Percentiles rank a stretch among this genome's conserved stretches.
Evolutionary conservation across 2,888 invertebrate species (phyloP).

Genomic region (Norana najaformis): DNA sequence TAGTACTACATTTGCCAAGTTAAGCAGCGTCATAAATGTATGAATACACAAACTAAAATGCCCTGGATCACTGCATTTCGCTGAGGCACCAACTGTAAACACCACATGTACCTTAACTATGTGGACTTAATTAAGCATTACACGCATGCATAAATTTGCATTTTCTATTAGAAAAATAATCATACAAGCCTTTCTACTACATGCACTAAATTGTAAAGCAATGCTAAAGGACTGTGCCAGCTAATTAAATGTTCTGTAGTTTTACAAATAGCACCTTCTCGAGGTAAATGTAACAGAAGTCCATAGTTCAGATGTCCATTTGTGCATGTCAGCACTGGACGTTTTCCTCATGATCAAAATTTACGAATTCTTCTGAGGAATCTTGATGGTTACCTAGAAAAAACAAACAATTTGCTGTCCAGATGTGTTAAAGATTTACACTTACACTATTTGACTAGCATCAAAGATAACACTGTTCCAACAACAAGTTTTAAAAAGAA

Average conservation of each 20-base stretch:
- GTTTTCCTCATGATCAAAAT: not conserved
- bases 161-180: not conserved
- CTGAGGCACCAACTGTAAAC: not conserved
- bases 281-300: not conserved
- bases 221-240: not conserved
- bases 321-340: not conserved
- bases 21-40: no score
- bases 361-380: slow-evolving; percentile 57
- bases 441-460: no score
- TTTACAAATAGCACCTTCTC: not conserved
- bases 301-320: not conserved
- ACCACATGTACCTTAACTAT: not conserved
- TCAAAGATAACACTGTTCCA: no score
- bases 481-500: no score
- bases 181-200: not conserved
- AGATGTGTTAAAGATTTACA: no score
- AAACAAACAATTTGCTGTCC: slow-evolving; percentile 23
- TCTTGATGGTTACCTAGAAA: slow-evolving; percentile 54
- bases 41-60: not conserved
- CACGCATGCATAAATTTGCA: no score
- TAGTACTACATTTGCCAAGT: no score
- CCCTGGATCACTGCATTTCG: not conserved
- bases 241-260: not conserved
- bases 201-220: not conserved
- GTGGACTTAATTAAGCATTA: no score